Base-by-base conservation (phyloP, 2,113 vertebrate genomes). In the Brachyhypopomus occidentalis region DNA sequence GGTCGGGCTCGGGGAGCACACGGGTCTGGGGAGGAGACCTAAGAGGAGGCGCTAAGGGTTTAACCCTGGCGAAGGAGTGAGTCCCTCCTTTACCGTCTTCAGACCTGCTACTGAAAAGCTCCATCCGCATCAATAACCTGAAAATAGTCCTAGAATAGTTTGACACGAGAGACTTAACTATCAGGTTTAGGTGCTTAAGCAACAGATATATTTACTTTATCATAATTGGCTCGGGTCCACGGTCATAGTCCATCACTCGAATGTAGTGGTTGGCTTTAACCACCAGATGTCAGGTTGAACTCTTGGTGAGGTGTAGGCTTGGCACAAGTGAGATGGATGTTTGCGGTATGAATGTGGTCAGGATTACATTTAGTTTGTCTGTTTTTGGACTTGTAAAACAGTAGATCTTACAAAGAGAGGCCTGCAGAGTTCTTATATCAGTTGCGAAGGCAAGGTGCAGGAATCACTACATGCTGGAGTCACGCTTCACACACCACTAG, bases 281-380 rank as follows among this genome's bases (percentile, higher is more conserved):
- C 82, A 83, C 82, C 79, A 83, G 82, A 75, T 83, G 82, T 83
- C 82, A 69, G 77, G 38, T 67, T 67, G 48, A 72, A 69, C 82
- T 55, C 76, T 45, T 23, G 23, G 77, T 48, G 69, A 55, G n/a
- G 19, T 34, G 36, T 20, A 71, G 20, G 20, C 23, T 67, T 19
- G 19, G 2, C 45, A 22, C 70, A 16, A 8, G 38, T 20, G 4
- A 72, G 41, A 63, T 14, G 41, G n/a, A 2, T 27, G 23, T 63
- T 63, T 63, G 60, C 17, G n/a, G 60, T 63, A 14, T 27, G 27
- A 63, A 63, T 63, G 25, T 63, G 60, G 25, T 63, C 23, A 63
- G 16, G 23, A 16, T 23, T 16, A 63, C 8, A 11, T 1, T 27
- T 63, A 27, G 60, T 14, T 63, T 63, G 23, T 11, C 60, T 27